Evolutionary conservation across 2,888 invertebrate genomes (phyloP).

Genomic region (Balanococcus diminutus): DNA sequence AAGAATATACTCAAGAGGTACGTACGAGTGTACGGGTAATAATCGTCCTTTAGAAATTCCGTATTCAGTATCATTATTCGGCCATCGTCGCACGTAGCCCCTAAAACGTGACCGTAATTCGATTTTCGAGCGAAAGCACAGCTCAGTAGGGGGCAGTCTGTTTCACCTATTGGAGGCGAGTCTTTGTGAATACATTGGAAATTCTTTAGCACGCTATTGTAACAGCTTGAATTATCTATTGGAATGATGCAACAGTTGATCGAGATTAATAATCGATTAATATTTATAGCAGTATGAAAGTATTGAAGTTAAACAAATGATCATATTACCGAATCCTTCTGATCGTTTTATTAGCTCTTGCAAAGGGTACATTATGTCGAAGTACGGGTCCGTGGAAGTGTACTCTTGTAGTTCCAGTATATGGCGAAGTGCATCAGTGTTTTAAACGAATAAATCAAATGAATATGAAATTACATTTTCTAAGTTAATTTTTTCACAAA

Average conservation of each 20-base stretch:
- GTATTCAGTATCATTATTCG: slow-evolving; percentile 37
- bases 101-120: slow-evolving; percentile 31
- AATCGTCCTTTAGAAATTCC: not conserved
- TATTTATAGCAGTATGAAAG: not conserved
- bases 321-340: slow-evolving; percentile 9
- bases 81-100: slow-evolving; percentile 33
- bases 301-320: not conserved
- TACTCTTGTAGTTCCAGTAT: not conserved
- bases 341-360: not conserved
- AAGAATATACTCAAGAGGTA: not conserved
- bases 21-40: not conserved
- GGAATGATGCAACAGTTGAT: not conserved
- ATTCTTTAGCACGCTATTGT: not conserved
- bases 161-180: not conserved
- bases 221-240: not conserved
- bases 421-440: not conserved
- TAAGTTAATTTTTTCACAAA: no score
- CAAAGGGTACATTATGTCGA: not conserved
- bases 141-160: slow-evolving; percentile 9
- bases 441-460: not conserved
- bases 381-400: not conserved
- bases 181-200: slow-evolving; percentile 6
- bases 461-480: no score
- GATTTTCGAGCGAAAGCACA: slow-evolving; percentile 41
- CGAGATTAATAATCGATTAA: not conserved